Evolutionary conservation across 2,888 invertebrate species (phyloP), one percentile per base, ranked within the genome.

Genomic region (Cloeon dipterum): DNA sequence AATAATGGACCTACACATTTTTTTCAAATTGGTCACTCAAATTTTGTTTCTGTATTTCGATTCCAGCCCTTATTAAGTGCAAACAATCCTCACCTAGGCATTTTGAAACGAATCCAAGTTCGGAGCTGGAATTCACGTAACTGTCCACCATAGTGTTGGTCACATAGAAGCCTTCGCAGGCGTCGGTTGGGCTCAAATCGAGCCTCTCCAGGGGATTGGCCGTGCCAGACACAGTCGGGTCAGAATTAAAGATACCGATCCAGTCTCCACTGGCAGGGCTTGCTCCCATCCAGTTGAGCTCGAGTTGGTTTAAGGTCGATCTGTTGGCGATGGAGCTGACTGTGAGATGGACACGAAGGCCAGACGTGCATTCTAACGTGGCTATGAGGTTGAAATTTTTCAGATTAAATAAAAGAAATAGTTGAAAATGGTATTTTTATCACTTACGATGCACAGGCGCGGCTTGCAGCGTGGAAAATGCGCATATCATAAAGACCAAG

Each of bases 191-290:
- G 16, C 26, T 5, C 11, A 11, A n/a, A n/a, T n/a, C n/a, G n/a
- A n/a, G n/a, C n/a, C n/a, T n/a, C n/a, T n/a, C n/a, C n/a, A n/a
- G n/a, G n/a, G n/a, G n/a, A n/a, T n/a, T n/a, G n/a, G n/a, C n/a
- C n/a, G n/a, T n/a, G n/a, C n/a, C n/a, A n/a, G n/a, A n/a, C n/a
- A n/a, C 44, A 8, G 43, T 42, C 2, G 53, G 52, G 21, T 49
- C 50, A 34, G 47, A 47, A 34, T 49, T 46, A 43, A 47, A 53
- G 5, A 54, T 43, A 2, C 50, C 52, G 18, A 53, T 47, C 49
- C 50, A 52, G 43, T 51, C 47, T 23, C 49, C 46, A 34, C 38
- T 32, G 34, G 44, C 21, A 13, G 41, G 21, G 3, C 39, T 37
- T 3, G 43, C 26, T 19, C 29, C 34, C 18, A 29, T 25, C 45